phyloP scores from a whole-genome alignment of 2,797 vertebrate genomes.

The Semotilus atromaculatus region DNA sequence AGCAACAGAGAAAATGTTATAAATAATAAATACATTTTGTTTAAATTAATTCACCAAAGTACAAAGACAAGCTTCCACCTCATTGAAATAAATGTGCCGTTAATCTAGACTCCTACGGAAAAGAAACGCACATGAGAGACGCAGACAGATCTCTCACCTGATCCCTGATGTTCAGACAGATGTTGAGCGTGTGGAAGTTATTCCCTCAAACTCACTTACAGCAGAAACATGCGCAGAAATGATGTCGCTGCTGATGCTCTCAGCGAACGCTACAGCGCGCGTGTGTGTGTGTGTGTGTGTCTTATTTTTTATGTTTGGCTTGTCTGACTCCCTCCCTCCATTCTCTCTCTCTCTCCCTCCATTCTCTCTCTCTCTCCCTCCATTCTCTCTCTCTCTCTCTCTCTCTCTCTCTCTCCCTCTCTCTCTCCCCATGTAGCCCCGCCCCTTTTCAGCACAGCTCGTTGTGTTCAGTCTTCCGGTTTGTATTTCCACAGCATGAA shows the following conservation, averaged over 20 bases:
- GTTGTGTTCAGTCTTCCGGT: no score
- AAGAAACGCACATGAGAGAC: conserved; percentile 18
- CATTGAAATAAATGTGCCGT: neutral
- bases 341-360: neutral
- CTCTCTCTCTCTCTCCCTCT: conserved; percentile 52
- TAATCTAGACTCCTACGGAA: neutral
- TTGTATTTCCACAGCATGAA: no score
- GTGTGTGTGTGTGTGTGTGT: neutral
- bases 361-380: no score
- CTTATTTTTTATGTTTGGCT: neutral
- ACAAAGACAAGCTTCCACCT: neutral
- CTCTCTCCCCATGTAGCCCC: neutral
- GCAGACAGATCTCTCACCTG: conserved; percentile 75
- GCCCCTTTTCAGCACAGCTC: no score
- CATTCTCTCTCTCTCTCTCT: conserved; percentile 23
- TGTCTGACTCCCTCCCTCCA: conserved; percentile 67
- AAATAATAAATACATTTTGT: neutral
- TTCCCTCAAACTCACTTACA: conserved; percentile 19
- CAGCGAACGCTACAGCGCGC: neutral
- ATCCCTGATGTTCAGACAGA: conserved; percentile 68
- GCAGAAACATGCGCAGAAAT: neutral
- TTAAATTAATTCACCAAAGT: neutral
- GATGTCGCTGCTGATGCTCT: neutral
- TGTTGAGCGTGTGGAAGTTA: neutral
- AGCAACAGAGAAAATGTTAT: neutral